These are phyloP conservation scores for Saxicola maurus DNA, from an alignment of 2,797 vertebrate species.

Conservation along the genomic window DNA sequence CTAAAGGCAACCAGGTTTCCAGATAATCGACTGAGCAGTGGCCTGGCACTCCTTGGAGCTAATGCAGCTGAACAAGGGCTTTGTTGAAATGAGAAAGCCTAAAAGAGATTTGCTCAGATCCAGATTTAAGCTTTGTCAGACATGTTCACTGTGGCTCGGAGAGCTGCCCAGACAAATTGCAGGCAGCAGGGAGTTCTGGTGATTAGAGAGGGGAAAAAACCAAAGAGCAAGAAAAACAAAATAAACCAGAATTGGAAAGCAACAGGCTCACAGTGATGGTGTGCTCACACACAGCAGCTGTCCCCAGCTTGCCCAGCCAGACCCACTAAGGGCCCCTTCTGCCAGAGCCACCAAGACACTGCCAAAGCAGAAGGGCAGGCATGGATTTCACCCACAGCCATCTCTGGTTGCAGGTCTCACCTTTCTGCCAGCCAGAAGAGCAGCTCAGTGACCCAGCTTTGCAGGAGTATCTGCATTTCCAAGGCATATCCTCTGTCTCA, in stretches of 20 bases:
- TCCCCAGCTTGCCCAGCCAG: neutral
- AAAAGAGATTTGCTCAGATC: constrained; percentile 48
- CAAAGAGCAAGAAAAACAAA: neutral
- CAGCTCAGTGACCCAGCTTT: neutral
- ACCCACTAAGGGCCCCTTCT: fast-evolving
- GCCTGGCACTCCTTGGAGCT: neutral
- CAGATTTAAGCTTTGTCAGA: constrained; percentile 45
- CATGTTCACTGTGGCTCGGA: neutral
- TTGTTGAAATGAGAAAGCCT: constrained; percentile 59
- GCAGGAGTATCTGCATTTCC: neutral
- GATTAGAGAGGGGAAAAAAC: neutral
- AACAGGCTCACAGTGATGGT: fast-evolving
- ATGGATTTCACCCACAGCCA: neutral
- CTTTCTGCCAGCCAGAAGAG: neutral
- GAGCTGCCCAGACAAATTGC: constrained; percentile 7
- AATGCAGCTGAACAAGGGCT: neutral
- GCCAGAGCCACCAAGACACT: neutral
- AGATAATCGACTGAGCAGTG: neutral
- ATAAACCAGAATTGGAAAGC: neutral
- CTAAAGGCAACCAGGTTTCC: neutral
- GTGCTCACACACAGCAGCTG: fast-evolving
- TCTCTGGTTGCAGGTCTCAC: neutral
- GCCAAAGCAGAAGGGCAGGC: fast-evolving
- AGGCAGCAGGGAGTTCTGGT: neutral
- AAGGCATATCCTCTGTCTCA: neutral